Evolutionary conservation across 2,888 invertebrate species (phyloP).

Genomic region (Matsumyia berberina): DNA sequence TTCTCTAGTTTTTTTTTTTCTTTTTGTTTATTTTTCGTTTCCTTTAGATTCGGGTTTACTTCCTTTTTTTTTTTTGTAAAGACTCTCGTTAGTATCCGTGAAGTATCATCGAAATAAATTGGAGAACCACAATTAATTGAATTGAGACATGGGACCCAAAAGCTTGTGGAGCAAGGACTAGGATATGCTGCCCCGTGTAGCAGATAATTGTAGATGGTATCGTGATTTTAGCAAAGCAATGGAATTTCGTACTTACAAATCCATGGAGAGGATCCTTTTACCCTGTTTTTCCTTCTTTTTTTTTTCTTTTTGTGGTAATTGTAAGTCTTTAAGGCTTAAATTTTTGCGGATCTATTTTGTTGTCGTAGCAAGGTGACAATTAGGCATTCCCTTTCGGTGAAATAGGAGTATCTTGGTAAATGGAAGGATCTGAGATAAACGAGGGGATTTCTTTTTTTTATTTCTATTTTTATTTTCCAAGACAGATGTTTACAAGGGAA

Average conservation of each 20-base stretch:
- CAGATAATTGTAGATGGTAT: conserved; percentile 42
- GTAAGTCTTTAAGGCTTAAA: conserved; percentile 17
- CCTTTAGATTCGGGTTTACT: background rate
- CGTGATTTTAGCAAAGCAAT: conserved; percentile 12
- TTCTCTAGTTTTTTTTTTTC: conserved; percentile 13
- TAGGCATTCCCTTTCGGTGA: conserved; percentile 16
- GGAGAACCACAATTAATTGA: conserved; percentile 64
- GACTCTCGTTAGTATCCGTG: conserved; percentile 49
- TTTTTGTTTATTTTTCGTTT: background rate
- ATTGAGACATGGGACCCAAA: conserved; percentile 41
- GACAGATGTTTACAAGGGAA: background rate
- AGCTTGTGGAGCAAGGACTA: background rate
- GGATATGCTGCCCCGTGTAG: conserved; percentile 4
- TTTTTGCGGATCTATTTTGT: conserved; percentile 30
- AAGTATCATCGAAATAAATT: conserved; percentile 53
- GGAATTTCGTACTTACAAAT: conserved; percentile 19
- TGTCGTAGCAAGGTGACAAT: conserved; percentile 42
- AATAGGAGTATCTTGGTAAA: background rate
- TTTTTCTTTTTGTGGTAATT: background rate
- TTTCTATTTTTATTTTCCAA: background rate
- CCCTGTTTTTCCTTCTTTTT: background rate
- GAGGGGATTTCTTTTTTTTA: background rate
- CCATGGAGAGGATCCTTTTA: conserved; percentile 14
- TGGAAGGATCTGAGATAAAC: conserved; percentile 11
- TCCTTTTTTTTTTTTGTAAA: conserved; percentile 1